phyloP scores from a whole-genome alignment of 2,888 invertebrate genomes.

The Caenorhabditis sp. region DNA sequence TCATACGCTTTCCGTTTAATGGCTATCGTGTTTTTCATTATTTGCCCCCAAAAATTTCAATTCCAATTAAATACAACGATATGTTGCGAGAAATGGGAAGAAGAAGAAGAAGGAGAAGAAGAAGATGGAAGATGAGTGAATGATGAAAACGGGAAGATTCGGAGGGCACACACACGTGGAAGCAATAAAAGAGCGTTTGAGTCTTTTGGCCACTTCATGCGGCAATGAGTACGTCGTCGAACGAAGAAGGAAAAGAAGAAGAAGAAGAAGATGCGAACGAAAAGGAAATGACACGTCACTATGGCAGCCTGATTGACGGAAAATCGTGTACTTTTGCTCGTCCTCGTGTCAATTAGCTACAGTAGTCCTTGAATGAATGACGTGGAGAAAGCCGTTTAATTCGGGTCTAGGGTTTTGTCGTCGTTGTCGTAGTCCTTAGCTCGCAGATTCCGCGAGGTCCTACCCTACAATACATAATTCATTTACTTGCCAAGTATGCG shows the following conservation, averaged over 20 bases:
- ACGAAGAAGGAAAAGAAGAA: neutral
- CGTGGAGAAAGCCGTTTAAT: neutral
- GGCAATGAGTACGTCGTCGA: neutral
- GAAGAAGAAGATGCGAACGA: neutral
- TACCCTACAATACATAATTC: slow-evolving; percentile 42
- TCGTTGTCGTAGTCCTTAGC: neutral
- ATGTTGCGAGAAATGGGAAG: neutral
- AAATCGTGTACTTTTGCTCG: neutral
- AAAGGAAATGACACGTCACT: neutral
- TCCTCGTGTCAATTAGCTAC: neutral
- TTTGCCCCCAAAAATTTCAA: neutral
- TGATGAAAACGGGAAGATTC: neutral
- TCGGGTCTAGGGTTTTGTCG: neutral
- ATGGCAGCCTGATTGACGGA: neutral
- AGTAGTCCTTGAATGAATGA: neutral
- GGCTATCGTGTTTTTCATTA: neutral
- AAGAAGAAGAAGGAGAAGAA: neutral
- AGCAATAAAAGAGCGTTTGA: slow-evolving; percentile 13
- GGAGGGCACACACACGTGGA: slow-evolving; percentile 22
- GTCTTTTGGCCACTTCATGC: neutral
- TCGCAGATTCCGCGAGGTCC: slow-evolving; percentile 12
- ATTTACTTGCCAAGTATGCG: slow-evolving; percentile 25
- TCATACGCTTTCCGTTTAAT: slow-evolving; percentile 31
- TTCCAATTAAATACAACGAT: neutral
- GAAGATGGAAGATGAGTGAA: neutral